Percentiles rank a stretch among this genome's conserved stretches.
Evolutionary conservation across 1,140 invertebrate genomes (phyloP).

Genomic region (Sarcophaga bullata): DNA sequence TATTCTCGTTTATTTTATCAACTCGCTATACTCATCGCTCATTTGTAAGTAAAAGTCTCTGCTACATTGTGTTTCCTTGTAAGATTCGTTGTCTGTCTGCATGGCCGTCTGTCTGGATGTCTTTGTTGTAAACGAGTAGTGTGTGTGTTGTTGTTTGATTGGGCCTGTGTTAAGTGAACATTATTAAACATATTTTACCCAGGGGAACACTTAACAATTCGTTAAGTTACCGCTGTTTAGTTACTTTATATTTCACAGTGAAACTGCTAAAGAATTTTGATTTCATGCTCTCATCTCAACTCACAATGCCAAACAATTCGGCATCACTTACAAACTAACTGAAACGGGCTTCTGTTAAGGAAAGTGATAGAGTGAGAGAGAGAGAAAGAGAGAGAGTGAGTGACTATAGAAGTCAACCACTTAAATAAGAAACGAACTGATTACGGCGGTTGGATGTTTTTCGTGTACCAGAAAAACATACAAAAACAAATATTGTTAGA

Average conservation of each 20-base stretch:
- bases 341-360: neutral
- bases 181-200: slow-evolving; percentile 36
- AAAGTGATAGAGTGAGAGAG: neutral
- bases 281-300: neutral
- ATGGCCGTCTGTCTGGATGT: neutral
- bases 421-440: slow-evolving; percentile 17
- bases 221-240: slow-evolving; percentile 36
- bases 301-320: neutral
- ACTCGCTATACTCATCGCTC: neutral
- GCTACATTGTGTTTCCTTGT: no score
- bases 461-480: neutral
- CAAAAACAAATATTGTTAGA: neutral
- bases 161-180: slow-evolving; percentile 28
- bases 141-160: neutral
- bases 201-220: slow-evolving; percentile 38
- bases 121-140: neutral
- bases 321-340: neutral
- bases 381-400: no score
- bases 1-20: slow-evolving; percentile 27
- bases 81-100: neutral
- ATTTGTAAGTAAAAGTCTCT: neutral
- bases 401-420: neutral
- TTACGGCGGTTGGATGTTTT: neutral
- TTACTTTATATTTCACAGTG: neutral
- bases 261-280: neutral